Base-by-base conservation (phyloP, 2,113 vertebrate species). In the Monarcha castaneiventris region DNA sequence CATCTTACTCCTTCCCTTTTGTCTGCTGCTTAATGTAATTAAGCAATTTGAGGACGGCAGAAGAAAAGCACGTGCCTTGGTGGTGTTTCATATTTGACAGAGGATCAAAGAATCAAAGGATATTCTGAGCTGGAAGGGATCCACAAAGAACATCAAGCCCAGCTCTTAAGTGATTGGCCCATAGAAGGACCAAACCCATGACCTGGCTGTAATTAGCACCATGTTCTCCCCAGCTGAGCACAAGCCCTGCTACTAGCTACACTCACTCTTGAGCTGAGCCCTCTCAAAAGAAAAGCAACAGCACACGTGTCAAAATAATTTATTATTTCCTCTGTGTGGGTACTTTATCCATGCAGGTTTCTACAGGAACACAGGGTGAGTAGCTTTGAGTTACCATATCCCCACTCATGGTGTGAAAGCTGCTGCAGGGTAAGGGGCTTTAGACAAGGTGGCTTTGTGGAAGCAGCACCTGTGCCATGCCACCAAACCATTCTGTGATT, bases 271-370 rank as follows among this genome's bases (percentile, higher is more conserved):
- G 11, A 87, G 25, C 32, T 48, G 58, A 74, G 19, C 27, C 16
- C 33, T 78, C 66, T 69, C 20, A 51, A 37, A 85, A 72, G 43
- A 79, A 63, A 83, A 76, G 12, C 15, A 55, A 52, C 43, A 58
- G n/a, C 21, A 55, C 11, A 44, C 19, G 0, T 63, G 94, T 85
- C 86, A 98, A 97, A 98, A 97, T 98, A 98, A 98, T 97, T 97
- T 97, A 98, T 97, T 98, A 97, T 96, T 97, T 97, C 63, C 78
- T 89, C 26, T 67, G 51, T 55, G 71, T 89, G 71, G 71, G 91
- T 92, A 95, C 41, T 76, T 95, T 21, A 76, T 91, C 75, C 46
- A 46, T 54, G 63, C 58, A 87, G 77, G 63, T 82, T 91, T 56
- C 86, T 89, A 69, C 67, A 71, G 69, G 27, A 92, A 93, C 23